Conservation (phyloP, 2,797 vertebrate species). For the Coranthus polyacanthus region DNA sequence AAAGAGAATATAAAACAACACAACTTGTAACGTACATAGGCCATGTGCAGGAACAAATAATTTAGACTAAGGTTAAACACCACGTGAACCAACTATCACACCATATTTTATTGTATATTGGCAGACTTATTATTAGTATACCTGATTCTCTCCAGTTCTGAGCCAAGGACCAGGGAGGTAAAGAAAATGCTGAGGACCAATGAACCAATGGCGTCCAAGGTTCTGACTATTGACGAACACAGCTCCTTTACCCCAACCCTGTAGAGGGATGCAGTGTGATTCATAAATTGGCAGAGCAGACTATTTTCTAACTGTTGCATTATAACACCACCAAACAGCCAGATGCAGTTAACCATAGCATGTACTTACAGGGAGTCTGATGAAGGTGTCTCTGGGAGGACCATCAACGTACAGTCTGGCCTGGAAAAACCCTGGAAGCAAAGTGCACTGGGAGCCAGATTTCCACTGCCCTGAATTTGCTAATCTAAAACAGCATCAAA, state of each 20-base stretch:
- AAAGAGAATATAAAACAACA: constrained; percentile 36
- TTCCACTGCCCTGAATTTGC: constrained; percentile 78
- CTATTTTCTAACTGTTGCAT: not conserved
- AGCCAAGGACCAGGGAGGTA: constrained; percentile 92
- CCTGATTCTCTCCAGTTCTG: constrained; percentile 89
- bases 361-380: constrained; percentile 87
- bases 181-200: constrained; percentile 92
- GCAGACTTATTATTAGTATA: constrained; percentile 31
- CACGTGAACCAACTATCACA: not conserved
- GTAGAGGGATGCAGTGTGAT: constrained; percentile 23
- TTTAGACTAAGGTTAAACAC: not conserved
- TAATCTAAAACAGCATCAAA: constrained; percentile 79
- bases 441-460: constrained; percentile 68
- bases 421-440: constrained; percentile 88
- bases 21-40: not conserved
- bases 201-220: constrained; percentile 93
- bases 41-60: not conserved
- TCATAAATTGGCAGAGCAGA: not conserved
- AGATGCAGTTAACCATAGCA: not conserved
- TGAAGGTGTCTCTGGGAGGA: constrained; percentile 89
- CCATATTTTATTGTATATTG: not conserved
- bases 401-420: constrained; percentile 81
- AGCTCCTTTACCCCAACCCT: constrained; percentile 94
- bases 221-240: constrained; percentile 92
- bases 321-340: not conserved